Conservation (phyloP, 2,888 invertebrate species). For the Thumatha senex region DNA sequence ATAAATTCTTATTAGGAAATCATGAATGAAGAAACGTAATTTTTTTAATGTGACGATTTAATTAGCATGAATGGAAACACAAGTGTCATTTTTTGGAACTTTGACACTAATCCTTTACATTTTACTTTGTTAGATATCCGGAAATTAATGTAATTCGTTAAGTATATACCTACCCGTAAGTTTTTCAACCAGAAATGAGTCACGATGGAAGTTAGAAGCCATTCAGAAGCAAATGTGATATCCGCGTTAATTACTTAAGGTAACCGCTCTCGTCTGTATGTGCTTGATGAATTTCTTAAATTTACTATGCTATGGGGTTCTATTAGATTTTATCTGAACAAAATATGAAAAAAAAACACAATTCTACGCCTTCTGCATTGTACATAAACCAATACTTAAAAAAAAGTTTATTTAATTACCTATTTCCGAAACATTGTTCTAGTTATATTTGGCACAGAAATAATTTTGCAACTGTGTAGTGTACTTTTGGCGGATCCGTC, state of each 20-base stretch:
- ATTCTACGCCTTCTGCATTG: no score
- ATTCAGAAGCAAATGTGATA: not conserved
- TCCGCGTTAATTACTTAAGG: not conserved
- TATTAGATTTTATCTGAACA: no score
- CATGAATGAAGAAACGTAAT: constrained; percentile 19
- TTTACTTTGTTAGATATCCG: not conserved
- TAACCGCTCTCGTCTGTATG: no score
- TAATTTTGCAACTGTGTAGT: not conserved
- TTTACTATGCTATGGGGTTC: no score
- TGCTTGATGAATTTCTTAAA: no score
- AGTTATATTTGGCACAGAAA: not conserved
- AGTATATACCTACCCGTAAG: constrained; percentile 33
- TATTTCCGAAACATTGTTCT: not conserved
- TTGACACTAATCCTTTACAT: constrained; percentile 19
- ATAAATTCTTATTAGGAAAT: constrained; percentile 30
- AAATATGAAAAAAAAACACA: no score
- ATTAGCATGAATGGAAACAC: constrained; percentile 28
- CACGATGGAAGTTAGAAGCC: not conserved
- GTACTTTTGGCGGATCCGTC: not conserved
- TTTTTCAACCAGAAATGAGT: constrained; percentile 11
- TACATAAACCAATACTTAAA: not conserved
- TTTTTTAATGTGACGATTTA: constrained; percentile 18
- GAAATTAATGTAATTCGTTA: constrained; percentile 31
- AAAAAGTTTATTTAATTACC: not conserved
- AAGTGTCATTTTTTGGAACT: constrained; percentile 24